Percentiles rank a stretch among this genome's conserved stretches.
Evolutionary conservation across 37 sponge, comb jelly and placozoan genomes (phyloP).

Genomic region (Cladorhizidae sp.): DNA sequence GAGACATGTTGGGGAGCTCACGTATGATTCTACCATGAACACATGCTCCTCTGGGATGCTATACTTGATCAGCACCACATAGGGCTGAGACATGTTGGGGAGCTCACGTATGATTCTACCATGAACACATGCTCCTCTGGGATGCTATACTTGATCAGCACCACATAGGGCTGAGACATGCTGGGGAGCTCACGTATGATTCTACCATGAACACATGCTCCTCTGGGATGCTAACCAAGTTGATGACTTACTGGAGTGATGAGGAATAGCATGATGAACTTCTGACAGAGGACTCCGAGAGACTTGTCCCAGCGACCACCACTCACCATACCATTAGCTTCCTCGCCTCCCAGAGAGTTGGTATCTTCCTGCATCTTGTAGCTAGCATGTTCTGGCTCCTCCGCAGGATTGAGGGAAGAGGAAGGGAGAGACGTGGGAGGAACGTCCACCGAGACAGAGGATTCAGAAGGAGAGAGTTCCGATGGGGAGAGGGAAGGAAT

Average conservation of each 20-base stretch:
- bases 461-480: neutral
- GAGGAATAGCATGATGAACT: slow-evolving; percentile 93
- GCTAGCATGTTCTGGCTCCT: neutral
- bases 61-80: too few species aligned
- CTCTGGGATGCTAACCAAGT: too few species aligned
- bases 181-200: too few species aligned
- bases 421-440: neutral
- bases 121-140: too few species aligned
- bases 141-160: too few species aligned
- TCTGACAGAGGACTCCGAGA: slow-evolving; percentile 87
- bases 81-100: too few species aligned
- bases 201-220: too few species aligned
- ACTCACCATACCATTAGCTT: neutral
- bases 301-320: slow-evolving; percentile 72
- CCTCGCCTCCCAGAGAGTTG: neutral
- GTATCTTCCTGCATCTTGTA: neutral
- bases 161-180: too few species aligned
- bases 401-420: neutral
- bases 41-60: too few species aligned
- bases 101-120: too few species aligned
- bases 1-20: too few species aligned
- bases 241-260: slow-evolving; percentile 66
- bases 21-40: too few species aligned
- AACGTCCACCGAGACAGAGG: neutral
- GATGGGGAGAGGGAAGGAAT: neutral